These are phyloP conservation scores for Yponomeuta sedellus DNA, from an alignment of 2,888 invertebrate species.

Conservation along the genomic window DNA sequence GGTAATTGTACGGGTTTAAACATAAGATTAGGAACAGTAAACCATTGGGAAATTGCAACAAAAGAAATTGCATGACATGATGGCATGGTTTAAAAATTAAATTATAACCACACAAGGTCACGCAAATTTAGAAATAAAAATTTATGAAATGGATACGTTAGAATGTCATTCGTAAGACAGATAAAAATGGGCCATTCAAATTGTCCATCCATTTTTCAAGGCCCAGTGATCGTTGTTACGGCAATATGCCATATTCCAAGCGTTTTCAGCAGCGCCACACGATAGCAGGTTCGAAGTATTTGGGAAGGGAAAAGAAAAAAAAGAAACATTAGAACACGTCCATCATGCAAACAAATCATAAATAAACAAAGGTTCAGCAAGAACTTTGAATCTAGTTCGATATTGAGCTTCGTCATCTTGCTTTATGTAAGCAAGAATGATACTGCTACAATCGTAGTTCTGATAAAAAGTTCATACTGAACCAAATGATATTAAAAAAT, in stretches of 20 bases:
- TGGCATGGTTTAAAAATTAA: not conserved
- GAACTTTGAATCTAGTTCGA: too few species aligned
- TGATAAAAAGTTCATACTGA: not conserved
- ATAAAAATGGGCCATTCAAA: not conserved
- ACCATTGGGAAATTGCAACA: not conserved
- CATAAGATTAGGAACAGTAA: not conserved
- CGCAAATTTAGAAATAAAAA: not conserved
- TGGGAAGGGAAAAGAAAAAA: constrained; percentile 17
- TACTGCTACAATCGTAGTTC: too few species aligned
- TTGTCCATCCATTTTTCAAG: not conserved
- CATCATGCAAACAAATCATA: constrained; percentile 13
- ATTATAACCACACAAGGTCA: not conserved
- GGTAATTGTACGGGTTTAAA: too few species aligned
- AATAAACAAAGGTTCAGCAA: too few species aligned
- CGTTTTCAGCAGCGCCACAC: not conserved
- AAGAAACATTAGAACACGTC: constrained; percentile 25
- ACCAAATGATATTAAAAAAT: too few species aligned
- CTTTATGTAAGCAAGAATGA: too few species aligned
- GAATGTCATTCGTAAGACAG: constrained; percentile 4
- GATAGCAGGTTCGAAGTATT: not conserved
- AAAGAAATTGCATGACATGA: not conserved
- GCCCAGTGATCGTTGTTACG: not conserved
- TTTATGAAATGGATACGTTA: not conserved
- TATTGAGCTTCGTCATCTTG: too few species aligned
- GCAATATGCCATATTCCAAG: constrained; percentile 10